phyloP scores from a whole-genome alignment of 2,888 invertebrate genomes.

The Julus scandinavius region DNA sequence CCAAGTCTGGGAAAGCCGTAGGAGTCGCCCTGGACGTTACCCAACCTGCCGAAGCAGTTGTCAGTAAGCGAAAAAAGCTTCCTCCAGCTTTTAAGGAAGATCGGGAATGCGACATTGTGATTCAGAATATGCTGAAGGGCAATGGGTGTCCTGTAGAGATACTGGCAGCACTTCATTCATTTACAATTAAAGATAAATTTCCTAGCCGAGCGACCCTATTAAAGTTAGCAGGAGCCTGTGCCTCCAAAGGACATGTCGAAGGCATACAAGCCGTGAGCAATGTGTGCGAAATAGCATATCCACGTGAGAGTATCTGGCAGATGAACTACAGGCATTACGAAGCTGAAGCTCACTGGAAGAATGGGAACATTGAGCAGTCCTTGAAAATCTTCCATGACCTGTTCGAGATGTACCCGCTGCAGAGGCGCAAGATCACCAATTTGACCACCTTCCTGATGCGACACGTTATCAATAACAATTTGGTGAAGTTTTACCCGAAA shows the following conservation, averaged over 20 bases:
- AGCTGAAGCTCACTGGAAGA: constrained; percentile 49
- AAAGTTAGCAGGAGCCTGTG: neutral
- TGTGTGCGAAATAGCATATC: neutral
- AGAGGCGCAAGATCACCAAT: constrained; percentile 47
- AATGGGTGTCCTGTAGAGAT: neutral
- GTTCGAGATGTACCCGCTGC: neutral
- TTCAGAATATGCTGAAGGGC: neutral
- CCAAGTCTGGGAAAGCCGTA: neutral
- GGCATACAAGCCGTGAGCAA: constrained; percentile 16
- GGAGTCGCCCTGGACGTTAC: neutral
- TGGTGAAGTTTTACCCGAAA: neutral
- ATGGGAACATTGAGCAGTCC: neutral
- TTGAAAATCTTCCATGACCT: constrained; percentile 26
- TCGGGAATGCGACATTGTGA: neutral
- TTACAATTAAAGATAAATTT: constrained; percentile 34
- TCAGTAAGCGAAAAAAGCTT: neutral
- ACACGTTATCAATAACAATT: neutral
- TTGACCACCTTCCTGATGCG: constrained; percentile 27
- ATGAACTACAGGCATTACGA: constrained; percentile 48
- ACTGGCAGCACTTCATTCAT: neutral
- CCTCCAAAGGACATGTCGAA: constrained; percentile 22
- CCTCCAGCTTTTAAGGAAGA: neutral
- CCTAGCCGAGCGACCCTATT: neutral
- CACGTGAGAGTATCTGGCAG: constrained; percentile 6
- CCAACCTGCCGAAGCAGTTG: neutral